Conservation (phyloP, 2,888 invertebrate species). For the Lagria hirta region DNA sequence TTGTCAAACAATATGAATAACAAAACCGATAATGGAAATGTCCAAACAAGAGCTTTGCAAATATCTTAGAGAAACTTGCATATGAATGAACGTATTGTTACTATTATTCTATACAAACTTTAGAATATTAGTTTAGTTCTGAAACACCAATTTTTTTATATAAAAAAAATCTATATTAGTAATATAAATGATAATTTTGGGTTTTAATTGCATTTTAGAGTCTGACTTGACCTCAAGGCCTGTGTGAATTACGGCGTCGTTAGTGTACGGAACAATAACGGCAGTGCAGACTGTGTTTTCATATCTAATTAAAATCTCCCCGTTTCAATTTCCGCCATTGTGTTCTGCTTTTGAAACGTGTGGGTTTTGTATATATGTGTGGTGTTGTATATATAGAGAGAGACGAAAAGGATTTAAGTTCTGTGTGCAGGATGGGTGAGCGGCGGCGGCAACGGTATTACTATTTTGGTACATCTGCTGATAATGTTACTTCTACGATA, state of each 20-base stretch:
- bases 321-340: constrained; percentile 43
- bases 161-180: not conserved
- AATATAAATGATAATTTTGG: constrained; percentile 35
- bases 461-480: constrained; percentile 26
- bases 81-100: too few relatives aligned
- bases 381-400: constrained; percentile 11
- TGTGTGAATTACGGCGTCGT: constrained; percentile 36
- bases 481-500: constrained; percentile 25
- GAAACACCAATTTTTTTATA: not conserved
- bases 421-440: too few relatives aligned
- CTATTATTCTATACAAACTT: too few relatives aligned
- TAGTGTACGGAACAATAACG: constrained; percentile 37
- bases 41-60: too few relatives aligned
- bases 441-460: too few relatives aligned
- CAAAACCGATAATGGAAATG: too few relatives aligned
- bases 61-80: too few relatives aligned
- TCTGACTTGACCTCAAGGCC: constrained; percentile 33
- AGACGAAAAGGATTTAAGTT: too few relatives aligned
- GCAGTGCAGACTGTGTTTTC: constrained; percentile 34
- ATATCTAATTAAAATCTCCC: constrained; percentile 45
- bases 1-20: too few relatives aligned
- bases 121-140: not conserved
- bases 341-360: constrained; percentile 27
- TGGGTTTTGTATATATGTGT: constrained; percentile 20
- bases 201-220: constrained; percentile 35